Conservation (phyloP, 2,888 invertebrate species). For the Cynaeus angustus region DNA sequence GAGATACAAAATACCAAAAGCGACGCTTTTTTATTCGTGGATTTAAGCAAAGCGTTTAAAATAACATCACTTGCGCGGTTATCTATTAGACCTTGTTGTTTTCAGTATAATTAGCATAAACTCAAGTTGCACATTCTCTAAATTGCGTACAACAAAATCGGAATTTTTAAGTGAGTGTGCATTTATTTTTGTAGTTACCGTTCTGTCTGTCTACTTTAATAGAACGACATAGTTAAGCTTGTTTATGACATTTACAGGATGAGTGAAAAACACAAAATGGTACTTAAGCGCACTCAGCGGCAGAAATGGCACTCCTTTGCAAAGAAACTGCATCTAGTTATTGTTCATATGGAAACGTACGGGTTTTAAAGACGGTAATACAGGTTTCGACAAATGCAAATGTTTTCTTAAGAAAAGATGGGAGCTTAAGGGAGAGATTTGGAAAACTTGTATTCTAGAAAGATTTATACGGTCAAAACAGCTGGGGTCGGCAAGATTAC, state of each 20-base stretch:
- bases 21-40: too few relatives aligned
- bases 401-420: too few relatives aligned
- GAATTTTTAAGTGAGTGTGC: slow-evolving; percentile 24
- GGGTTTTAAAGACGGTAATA: not conserved
- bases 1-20: too few relatives aligned
- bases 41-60: not conserved
- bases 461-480: too few relatives aligned
- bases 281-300: slow-evolving; percentile 18
- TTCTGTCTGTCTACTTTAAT: slow-evolving; percentile 39
- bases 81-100: slow-evolving; percentile 4
- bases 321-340: slow-evolving; percentile 26
- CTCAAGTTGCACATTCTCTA: slow-evolving; percentile 1
- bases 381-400: not conserved
- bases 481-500: too few relatives aligned
- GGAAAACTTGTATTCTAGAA: too few relatives aligned
- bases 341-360: slow-evolving; percentile 29
- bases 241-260: slow-evolving; percentile 42
- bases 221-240: slow-evolving; percentile 43
- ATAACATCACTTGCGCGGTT: not conserved
- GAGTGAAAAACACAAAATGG: slow-evolving; percentile 40
- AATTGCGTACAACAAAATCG: slow-evolving; percentile 9
- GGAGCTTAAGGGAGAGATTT: too few relatives aligned
- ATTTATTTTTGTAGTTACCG: slow-evolving; percentile 38
- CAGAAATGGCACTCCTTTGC: slow-evolving; percentile 27
- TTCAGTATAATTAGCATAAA: not conserved